Conservation (phyloP, 2,113 vertebrate species). For the Empidonax alnorum region DNA sequence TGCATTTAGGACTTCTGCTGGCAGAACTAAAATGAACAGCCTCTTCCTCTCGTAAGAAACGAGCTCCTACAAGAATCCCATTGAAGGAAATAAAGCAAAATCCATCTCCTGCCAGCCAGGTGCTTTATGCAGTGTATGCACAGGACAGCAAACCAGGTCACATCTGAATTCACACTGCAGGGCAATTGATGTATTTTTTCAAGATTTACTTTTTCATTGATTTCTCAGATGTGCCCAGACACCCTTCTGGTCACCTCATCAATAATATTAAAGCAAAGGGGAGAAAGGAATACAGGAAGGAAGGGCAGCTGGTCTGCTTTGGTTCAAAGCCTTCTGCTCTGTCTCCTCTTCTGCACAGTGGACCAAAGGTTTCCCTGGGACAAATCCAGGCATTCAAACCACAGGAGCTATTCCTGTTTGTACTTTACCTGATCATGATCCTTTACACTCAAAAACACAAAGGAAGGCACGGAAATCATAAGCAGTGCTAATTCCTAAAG, state of each 20-base stretch:
- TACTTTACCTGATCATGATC: not conserved
- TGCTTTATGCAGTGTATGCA: not conserved
- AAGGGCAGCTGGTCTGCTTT: not conserved
- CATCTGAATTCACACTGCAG: not conserved
- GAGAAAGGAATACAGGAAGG: not conserved
- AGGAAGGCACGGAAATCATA: not conserved
- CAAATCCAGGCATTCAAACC: not conserved
- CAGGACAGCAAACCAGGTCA: not conserved
- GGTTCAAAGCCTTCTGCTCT: not conserved
- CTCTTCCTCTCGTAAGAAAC: not conserved
- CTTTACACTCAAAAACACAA: not conserved
- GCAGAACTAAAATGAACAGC: not conserved
- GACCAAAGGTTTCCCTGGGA: not conserved
- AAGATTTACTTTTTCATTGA: slow-evolving; percentile 17
- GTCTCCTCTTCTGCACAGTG: not conserved
- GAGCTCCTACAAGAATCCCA: not conserved
- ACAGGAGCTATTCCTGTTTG: not conserved
- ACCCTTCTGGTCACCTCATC: slow-evolving; percentile 3
- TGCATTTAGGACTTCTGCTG: not conserved
- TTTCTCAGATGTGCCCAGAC: not conserved
- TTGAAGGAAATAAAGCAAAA: not conserved
- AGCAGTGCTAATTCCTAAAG: slow-evolving; percentile 4
- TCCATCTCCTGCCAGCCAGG: not conserved
- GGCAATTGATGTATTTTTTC: not conserved
- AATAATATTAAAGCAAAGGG: not conserved